phyloP scores from a whole-genome alignment of 2,797 vertebrate genomes.

The Gymnothorax reevesii region DNA sequence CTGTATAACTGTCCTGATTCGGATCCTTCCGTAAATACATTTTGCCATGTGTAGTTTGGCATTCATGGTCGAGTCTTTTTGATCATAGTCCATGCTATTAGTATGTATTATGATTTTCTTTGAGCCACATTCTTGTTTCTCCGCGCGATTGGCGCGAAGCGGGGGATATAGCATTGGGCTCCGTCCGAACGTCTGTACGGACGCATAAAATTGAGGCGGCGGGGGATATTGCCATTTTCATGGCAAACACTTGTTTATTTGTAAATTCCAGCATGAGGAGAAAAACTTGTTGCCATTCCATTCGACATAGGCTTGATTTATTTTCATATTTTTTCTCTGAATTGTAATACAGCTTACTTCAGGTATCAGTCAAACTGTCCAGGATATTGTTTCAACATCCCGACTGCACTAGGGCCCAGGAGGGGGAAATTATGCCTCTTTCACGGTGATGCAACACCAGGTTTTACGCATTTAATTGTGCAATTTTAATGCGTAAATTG shows the following conservation, averaged over 20 bases:
- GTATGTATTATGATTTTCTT: background rate
- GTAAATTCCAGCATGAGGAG: background rate
- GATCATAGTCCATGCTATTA: background rate
- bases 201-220: no score
- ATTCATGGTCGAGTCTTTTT: background rate
- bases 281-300: slow-evolving; percentile 7
- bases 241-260: no score
- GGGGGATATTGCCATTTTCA: no score
- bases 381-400: slow-evolving; percentile 1
- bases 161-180: no score
- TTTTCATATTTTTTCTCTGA: background rate
- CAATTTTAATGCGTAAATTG: background rate
- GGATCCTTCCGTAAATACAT: background rate
- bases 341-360: background rate
- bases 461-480: background rate
- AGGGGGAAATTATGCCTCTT: slow-evolving; percentile 1
- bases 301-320: slow-evolving; percentile 11
- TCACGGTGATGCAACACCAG: background rate
- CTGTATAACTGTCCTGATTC: no score
- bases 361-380: slow-evolving; percentile 1
- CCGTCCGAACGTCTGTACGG: no score
- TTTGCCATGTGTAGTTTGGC: background rate
- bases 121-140: no score
- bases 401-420: background rate
- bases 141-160: no score